Conservation (phyloP, 1,140 invertebrate genomes). For the Eriosoma lanigerum region DNA sequence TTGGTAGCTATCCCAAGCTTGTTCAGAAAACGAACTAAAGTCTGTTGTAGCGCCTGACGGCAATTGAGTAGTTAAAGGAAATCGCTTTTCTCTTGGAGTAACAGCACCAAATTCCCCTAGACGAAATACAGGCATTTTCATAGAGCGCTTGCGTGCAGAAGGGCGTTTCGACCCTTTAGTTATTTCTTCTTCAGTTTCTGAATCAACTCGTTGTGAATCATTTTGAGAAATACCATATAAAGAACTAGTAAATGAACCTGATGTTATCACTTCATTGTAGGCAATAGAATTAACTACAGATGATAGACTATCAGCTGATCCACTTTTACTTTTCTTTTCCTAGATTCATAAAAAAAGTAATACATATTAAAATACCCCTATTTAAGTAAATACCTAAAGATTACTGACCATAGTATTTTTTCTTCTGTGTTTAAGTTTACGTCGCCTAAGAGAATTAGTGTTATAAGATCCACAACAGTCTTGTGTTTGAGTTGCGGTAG, state of each 20-base stretch:
- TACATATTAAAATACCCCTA: background rate
- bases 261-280: slow-evolving; percentile 20
- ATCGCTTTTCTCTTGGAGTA: slow-evolving; percentile 61
- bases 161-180: slow-evolving; percentile 50
- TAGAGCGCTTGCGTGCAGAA: slow-evolving; percentile 53
- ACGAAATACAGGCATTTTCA: slow-evolving; percentile 60
- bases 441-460: slow-evolving; percentile 65
- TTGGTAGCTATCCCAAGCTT: slow-evolving; percentile 70
- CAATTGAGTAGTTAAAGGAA: slow-evolving; percentile 7
- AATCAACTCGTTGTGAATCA: slow-evolving; percentile 55
- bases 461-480: slow-evolving; percentile 61
- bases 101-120: slow-evolving; percentile 60
- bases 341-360: slow-evolving; percentile 54
- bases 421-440: slow-evolving; percentile 67
- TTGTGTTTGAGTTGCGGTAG: slow-evolving; percentile 60
- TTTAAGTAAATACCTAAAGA: background rate
- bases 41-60: slow-evolving; percentile 58
- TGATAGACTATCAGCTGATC: slow-evolving; percentile 61
- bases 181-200: slow-evolving; percentile 60
- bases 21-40: slow-evolving; percentile 80
- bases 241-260: slow-evolving; percentile 67
- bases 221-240: slow-evolving; percentile 55
- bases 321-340: slow-evolving; percentile 65
- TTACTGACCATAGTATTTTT: slow-evolving; percentile 60
- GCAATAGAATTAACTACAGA: slow-evolving; percentile 26